Evolutionary conservation across 2,797 vertebrate genomes (phyloP).

Genomic region (Choloepus didactylus): DNA sequence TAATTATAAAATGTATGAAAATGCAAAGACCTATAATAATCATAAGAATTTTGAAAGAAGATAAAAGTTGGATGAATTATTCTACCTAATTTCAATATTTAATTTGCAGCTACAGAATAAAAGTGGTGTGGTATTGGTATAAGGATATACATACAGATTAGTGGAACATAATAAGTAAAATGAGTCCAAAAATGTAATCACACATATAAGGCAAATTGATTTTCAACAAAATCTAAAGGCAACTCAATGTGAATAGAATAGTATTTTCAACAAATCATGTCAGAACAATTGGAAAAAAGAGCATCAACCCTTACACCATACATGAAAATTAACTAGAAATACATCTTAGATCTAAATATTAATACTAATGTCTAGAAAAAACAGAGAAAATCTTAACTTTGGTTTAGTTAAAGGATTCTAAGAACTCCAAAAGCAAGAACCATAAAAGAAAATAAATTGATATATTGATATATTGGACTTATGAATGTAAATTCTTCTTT

Average conservation of each 20-base stretch:
- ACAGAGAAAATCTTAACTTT: not conserved
- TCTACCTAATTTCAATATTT: not conserved
- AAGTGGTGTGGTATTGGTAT: not conserved
- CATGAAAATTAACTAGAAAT: not conserved
- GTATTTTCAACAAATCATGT: not conserved
- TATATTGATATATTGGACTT: not conserved
- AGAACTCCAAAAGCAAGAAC: not conserved
- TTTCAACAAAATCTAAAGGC: not conserved
- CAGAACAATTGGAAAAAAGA: not conserved
- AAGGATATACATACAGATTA: not conserved
- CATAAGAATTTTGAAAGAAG: not conserved
- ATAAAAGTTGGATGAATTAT: not conserved
- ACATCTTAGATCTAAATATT: not conserved
- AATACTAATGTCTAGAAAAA: not conserved
- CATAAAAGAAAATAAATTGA: not conserved
- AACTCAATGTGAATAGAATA: not conserved
- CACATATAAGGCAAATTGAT: not conserved
- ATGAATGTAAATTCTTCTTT: not conserved
- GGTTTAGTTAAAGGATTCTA: not conserved
- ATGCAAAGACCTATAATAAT: not conserved
- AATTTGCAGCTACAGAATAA: not conserved
- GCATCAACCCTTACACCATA: not conserved
- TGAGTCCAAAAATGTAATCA: too few species aligned
- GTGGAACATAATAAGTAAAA: not conserved
- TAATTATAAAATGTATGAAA: conserved; percentile 34